Conservation (phyloP, 2,888 invertebrate genomes). For the Synergus umbraculus region DNA sequence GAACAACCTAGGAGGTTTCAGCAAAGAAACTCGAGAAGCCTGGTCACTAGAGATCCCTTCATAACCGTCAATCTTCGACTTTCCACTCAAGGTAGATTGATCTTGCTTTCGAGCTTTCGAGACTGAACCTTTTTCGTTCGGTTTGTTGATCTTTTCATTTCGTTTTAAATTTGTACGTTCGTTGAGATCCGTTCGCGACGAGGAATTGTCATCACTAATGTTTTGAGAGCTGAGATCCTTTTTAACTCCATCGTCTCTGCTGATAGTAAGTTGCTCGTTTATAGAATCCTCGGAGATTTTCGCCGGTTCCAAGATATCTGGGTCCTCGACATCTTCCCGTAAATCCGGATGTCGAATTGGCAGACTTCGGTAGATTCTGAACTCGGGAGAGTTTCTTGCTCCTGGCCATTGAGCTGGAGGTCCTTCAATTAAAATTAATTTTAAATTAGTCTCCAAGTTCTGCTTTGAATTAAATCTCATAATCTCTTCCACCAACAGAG, state of each 20-base stretch:
- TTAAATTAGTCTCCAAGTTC: background rate
- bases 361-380: conserved; percentile 81
- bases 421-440: conserved; percentile 70
- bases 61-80: conserved; percentile 36
- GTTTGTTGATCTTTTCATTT: conserved; percentile 51
- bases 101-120: conserved; percentile 57
- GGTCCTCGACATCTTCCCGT: conserved; percentile 47
- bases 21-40: conserved; percentile 61
- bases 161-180: conserved; percentile 59
- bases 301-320: conserved; percentile 43
- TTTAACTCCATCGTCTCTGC: conserved; percentile 43
- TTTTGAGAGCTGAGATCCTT: conserved; percentile 41
- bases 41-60: conserved; percentile 41
- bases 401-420: conserved; percentile 79
- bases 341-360: conserved; percentile 79
- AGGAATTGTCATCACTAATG: conserved; percentile 43
- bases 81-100: conserved; percentile 35
- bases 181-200: conserved; percentile 47
- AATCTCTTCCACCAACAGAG: background rate
- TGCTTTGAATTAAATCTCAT: too few species aligned
- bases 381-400: conserved; percentile 79
- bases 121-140: conserved; percentile 38
- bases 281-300: conserved; percentile 38
- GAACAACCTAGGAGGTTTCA: conserved; percentile 69
- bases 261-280: conserved; percentile 45